These are phyloP conservation scores for Ennomos quercinarius DNA, from an alignment of 2,888 invertebrate genomes.

Conservation along the genomic window DNA sequence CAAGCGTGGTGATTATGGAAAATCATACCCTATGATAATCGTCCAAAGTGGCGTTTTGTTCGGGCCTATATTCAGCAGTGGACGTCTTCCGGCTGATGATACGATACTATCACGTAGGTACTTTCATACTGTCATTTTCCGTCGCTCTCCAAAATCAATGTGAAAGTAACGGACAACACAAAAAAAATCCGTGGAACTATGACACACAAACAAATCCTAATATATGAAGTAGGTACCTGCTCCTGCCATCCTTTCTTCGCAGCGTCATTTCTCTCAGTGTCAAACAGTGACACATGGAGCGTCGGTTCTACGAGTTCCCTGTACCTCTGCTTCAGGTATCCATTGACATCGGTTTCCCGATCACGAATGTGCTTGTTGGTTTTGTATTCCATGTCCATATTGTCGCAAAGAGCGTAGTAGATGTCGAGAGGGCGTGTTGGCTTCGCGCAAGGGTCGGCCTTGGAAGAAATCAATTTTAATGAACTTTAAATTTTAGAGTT, in stretches of 20 bases:
- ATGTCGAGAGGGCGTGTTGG: slow-evolving; percentile 87
- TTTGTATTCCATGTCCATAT: slow-evolving; percentile 86
- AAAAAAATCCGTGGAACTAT: no score
- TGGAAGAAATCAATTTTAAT: not conserved
- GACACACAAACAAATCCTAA: no score
- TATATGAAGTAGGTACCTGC: slow-evolving; percentile 58
- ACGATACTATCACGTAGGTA: no score
- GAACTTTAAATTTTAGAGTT: no score
- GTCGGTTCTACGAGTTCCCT: slow-evolving; percentile 77
- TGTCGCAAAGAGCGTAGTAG: slow-evolving; percentile 86
- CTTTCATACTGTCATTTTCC: no score
- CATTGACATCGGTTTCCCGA: slow-evolving; percentile 70
- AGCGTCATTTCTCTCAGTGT: slow-evolving; percentile 81
- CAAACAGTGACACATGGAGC: slow-evolving; percentile 78
- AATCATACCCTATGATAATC: no score
- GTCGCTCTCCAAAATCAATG: no score
- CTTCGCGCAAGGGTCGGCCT: slow-evolving; percentile 87
- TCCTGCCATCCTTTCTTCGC: slow-evolving; percentile 80
- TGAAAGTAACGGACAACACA: no score
- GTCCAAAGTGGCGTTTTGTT: no score
- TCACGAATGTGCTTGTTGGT: slow-evolving; percentile 83
- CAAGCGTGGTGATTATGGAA: no score
- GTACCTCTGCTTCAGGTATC: slow-evolving; percentile 69
- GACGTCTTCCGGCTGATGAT: no score
- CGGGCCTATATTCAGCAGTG: no score